Evolutionary conservation across 2,888 invertebrate species (phyloP), one percentile per base, ranked within the genome.

Genomic region (Smittia sp.): DNA sequence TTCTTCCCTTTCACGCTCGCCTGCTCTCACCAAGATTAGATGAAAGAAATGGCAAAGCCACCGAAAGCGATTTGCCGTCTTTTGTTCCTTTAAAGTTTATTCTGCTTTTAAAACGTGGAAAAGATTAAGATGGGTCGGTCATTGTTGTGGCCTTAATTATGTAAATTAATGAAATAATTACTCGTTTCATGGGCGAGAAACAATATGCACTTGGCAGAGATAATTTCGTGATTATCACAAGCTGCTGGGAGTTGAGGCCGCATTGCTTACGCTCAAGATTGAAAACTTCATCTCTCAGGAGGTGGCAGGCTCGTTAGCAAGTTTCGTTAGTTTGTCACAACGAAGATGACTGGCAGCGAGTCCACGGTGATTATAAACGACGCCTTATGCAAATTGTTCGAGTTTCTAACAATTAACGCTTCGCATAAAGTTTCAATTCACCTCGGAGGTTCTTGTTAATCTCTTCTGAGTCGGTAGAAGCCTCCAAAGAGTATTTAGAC

Each of bases 71-170:
- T 69, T 69, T 52, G 69, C 25, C 46, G 22, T 20, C 25, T 41
- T 67, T 67, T 67, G 18, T 67, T 41, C 22, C 13, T 39, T 11
- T 54, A 18, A 27, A 7, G 9, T 32, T 69, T 27, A 20, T 52
- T 15, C n/a, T 54, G 25, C 18, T 27, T 22, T 39, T 41, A 0
- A 22, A 68, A 25, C 24, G 46, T 38, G 6, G 15, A 66, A 11
- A 38, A 22, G 39, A 46, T 52, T 15, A 52, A 69, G 69, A 69
- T n/a, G n/a, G n/a, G 54, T 69, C 52, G 69, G 69, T 69, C 69
- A 69, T 69, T 69, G 69, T 69, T 54, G 67, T 69, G 52, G 69
- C 27, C 54, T 52, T 69, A 69, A 69, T 69, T 69, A 54, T n/a
- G 52, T 69, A 52, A 54, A 54, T 54, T 54, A 69, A 54, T 69